These are phyloP conservation scores for Pyrochroa serraticornis DNA, from an alignment of 2,888 invertebrate species.

Conservation along the genomic window DNA sequence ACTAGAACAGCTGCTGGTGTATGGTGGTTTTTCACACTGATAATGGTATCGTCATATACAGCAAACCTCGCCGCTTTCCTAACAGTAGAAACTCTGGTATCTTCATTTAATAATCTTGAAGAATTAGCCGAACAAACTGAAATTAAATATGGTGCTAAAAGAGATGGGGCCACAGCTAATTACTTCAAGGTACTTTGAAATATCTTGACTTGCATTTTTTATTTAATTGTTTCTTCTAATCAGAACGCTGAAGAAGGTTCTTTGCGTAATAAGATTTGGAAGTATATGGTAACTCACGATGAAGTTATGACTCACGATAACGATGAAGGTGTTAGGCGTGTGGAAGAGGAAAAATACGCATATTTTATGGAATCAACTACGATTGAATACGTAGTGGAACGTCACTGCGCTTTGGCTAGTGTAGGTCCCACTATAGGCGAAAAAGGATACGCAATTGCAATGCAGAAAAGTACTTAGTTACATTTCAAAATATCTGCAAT, in stretches of 20 bases:
- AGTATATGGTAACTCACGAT: constrained; percentile 75
- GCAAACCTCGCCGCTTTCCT: constrained; percentile 91
- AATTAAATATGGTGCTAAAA: constrained; percentile 86
- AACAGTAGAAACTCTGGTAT: constrained; percentile 77
- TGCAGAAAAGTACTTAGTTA: constrained; percentile 70
- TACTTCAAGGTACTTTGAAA: constrained; percentile 79
- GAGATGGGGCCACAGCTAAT: constrained; percentile 82
- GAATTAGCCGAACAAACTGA: constrained; percentile 82
- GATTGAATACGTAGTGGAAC: constrained; percentile 82
- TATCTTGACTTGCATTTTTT: neutral
- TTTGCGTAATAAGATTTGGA: constrained; percentile 68
- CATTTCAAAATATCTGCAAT: neutral
- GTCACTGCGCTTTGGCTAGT: constrained; percentile 76
- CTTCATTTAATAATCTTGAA: constrained; percentile 78
- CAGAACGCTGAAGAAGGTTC: constrained; percentile 67
- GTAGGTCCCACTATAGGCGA: constrained; percentile 77
- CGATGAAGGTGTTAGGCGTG: constrained; percentile 68
- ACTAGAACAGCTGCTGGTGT: constrained; percentile 86
- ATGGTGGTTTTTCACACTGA: constrained; percentile 90
- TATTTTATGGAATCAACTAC: constrained; percentile 90
- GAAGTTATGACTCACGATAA: constrained; percentile 65
- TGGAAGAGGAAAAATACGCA: constrained; percentile 67
- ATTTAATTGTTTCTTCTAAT: constrained; percentile 38
- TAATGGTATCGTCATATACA: constrained; percentile 86
- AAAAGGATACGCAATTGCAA: constrained; percentile 87